These are phyloP conservation scores for Acleris sparsana DNA, from an alignment of 2,888 invertebrate genomes.

Conservation along the genomic window DNA sequence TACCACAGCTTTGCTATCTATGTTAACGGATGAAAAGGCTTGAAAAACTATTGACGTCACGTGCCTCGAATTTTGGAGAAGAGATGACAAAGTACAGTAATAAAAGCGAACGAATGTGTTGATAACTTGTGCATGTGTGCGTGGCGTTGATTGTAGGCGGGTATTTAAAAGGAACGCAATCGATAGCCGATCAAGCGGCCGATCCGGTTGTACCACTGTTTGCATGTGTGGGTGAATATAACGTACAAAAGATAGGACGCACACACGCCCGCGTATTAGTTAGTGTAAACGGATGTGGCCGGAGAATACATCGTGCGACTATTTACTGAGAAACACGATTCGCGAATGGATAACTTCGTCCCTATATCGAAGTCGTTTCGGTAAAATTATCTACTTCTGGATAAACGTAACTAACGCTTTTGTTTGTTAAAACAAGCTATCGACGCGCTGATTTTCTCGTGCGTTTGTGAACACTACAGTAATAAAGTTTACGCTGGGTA, in stretches of 20 bases:
- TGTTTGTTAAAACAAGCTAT: background rate
- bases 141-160: constrained; percentile 52
- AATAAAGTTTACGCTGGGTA: too few relatives aligned
- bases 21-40: too few relatives aligned
- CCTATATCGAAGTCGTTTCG: background rate
- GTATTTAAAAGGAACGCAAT: constrained; percentile 64
- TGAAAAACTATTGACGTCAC: too few relatives aligned
- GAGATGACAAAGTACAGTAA: constrained; percentile 35
- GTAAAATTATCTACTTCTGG: background rate
- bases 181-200: constrained; percentile 66
- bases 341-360: constrained; percentile 18
- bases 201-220: constrained; percentile 52
- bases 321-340: constrained; percentile 43
- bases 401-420: background rate
- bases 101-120: constrained; percentile 26
- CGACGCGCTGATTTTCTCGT: too few relatives aligned
- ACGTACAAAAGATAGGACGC: constrained; percentile 33
- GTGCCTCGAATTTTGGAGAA: background rate
- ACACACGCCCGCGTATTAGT: constrained; percentile 39
- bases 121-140: constrained; percentile 30
- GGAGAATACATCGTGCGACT: constrained; percentile 45
- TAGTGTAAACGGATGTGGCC: constrained; percentile 65
- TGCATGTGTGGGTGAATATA: constrained; percentile 43
- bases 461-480: too few relatives aligned
- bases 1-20: too few relatives aligned